phyloP scores from a whole-genome alignment of 2,113 vertebrate genomes.

The Tursiops truncatus region DNA sequence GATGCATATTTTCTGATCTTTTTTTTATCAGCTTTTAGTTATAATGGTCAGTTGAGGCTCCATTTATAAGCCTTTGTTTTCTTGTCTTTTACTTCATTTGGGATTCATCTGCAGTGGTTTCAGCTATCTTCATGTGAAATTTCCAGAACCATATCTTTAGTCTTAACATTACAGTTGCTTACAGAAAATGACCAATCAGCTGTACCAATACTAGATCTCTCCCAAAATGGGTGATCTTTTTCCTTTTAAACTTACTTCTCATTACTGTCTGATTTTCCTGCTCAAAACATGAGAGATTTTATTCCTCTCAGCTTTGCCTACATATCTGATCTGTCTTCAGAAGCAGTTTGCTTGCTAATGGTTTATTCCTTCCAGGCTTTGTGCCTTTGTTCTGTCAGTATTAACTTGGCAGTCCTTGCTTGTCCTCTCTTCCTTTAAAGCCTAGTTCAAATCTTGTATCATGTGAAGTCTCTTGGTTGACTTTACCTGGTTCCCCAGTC shows the following conservation, averaged over 20 bases:
- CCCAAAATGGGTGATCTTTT: not conserved
- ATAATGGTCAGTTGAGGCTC: not conserved
- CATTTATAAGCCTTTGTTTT: not conserved
- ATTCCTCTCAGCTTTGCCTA: not conserved
- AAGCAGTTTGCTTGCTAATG: not conserved
- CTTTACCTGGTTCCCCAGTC: not conserved
- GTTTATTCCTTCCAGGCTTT: not conserved
- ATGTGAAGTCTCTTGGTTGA: not conserved
- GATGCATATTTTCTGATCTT: not conserved
- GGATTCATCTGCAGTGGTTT: not conserved
- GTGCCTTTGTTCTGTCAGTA: not conserved
- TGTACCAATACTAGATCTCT: not conserved
- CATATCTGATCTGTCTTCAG: not conserved
- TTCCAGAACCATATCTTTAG: not conserved
- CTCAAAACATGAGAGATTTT: not conserved
- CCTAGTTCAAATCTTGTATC: not conserved
- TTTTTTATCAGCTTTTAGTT: not conserved
- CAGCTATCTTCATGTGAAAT: not conserved
- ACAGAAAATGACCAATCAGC: not conserved
- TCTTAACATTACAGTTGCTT: not conserved
- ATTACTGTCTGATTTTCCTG: not conserved
- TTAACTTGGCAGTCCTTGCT: not conserved
- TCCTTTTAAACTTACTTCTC: conserved; percentile 3
- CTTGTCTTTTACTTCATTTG: not conserved
- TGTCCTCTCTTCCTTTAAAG: not conserved